Percentiles rank a stretch among this genome's conserved stretches.
Conservation (phyloP, 2,797 vertebrate genomes). For the Cetoscarus ocellatus region DNA sequence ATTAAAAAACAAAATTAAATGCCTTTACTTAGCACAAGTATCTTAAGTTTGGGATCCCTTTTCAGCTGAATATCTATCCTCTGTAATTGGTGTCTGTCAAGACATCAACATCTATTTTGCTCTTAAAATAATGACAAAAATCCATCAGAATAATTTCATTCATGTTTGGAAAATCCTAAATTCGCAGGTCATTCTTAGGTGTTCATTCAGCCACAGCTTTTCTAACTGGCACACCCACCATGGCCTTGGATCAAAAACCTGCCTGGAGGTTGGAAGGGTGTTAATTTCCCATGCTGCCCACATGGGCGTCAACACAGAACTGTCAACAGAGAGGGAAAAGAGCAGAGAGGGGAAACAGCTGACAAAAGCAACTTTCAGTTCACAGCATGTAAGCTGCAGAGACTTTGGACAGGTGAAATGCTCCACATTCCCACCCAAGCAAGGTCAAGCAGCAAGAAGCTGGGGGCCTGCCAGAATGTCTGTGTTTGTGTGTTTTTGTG, state of each 20-base stretch:
- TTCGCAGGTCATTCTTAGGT: background rate
- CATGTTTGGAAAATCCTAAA: background rate
- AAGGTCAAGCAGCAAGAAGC: conserved; percentile 40
- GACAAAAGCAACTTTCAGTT: conserved; percentile 25
- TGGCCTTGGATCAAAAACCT: background rate
- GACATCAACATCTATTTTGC: no score
- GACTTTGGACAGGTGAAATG: conserved; percentile 62
- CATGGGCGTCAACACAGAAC: background rate
- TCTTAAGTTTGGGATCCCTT: no score
- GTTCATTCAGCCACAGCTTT: background rate
- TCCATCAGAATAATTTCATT: background rate
- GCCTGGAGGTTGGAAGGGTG: background rate
- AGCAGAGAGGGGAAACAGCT: background rate
- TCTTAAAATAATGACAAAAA: no score
- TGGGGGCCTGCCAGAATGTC: conserved; percentile 39
- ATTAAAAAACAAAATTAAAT: no score
- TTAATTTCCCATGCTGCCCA: conserved; percentile 18
- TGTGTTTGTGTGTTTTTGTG: background rate
- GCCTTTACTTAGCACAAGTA: no score
- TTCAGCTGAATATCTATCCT: no score
- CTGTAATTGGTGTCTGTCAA: no score
- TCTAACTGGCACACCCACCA: background rate
- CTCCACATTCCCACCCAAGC: conserved; percentile 42
- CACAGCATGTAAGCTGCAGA: background rate
- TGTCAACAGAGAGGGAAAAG: conserved; percentile 3